These are phyloP conservation scores for Portunus trituberculatus DNA, from an alignment of 1,140 invertebrate genomes.

Conservation along the genomic window DNA sequence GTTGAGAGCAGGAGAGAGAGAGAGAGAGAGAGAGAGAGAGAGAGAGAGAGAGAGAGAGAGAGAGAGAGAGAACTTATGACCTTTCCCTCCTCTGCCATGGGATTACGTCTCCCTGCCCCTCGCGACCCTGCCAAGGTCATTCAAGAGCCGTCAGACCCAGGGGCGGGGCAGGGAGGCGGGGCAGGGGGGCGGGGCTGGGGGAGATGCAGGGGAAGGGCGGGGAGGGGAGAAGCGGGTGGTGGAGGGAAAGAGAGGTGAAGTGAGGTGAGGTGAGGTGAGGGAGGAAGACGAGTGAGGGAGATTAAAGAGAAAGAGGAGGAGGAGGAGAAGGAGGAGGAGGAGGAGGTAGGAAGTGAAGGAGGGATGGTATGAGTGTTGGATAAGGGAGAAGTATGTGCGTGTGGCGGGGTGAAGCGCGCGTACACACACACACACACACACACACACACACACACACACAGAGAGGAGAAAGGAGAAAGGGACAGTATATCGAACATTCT, in stretches of 20 bases:
- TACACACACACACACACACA: no score
- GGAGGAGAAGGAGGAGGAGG: no score
- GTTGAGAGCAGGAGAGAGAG: not conserved
- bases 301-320: not conserved
- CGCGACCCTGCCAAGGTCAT: conserved; percentile 16
- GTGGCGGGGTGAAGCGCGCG: no score
- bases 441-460: no score
- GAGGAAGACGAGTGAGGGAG: not conserved
- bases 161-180: not conserved
- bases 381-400: no score
- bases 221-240: not conserved
- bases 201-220: not conserved
- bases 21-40: conserved; percentile 1
- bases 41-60: not conserved
- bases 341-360: no score
- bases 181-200: no score
- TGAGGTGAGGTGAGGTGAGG: not conserved
- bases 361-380: no score
- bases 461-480: no score
- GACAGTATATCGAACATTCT: no score
- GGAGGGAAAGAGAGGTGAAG: not conserved
- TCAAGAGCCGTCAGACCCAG: not conserved
- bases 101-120: not conserved
- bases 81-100: not conserved
- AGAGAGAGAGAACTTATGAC: not conserved